Conservation (phyloP, 2,888 invertebrate genomes). For the Lasioglossum zephyrum region DNA sequence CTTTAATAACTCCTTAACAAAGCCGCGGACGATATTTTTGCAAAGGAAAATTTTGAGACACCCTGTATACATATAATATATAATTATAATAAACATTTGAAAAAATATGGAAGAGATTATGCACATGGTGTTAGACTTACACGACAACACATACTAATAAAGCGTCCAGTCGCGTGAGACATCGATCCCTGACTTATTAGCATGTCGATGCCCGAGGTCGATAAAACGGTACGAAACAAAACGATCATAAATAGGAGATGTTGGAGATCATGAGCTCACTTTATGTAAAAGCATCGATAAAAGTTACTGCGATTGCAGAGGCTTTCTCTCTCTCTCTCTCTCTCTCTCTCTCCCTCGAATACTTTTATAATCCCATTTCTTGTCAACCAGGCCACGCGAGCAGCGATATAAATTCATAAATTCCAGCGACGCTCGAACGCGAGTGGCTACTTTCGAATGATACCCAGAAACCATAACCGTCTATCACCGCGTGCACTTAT, state of each 20-base stretch:
- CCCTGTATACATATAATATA: too few species aligned
- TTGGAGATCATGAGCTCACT: background rate
- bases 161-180: background rate
- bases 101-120: background rate
- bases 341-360: background rate
- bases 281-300: constrained; percentile 21
- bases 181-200: background rate
- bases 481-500: constrained; percentile 43
- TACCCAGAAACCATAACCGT: constrained; percentile 40
- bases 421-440: constrained; percentile 11
- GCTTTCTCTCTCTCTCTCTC: background rate
- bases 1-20: too few species aligned
- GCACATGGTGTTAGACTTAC: background rate
- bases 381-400: constrained; percentile 9
- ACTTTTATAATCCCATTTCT: constrained; percentile 26
- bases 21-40: too few species aligned
- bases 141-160: background rate
- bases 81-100: too few species aligned
- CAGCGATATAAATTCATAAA: constrained; percentile 46
- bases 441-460: constrained; percentile 41
- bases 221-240: constrained; percentile 4
- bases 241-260: background rate
- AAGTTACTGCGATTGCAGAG: constrained; percentile 1
- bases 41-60: too few species aligned
- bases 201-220: background rate